Conservation (phyloP, 2,888 invertebrate genomes). For the Diploptera punctata region DNA sequence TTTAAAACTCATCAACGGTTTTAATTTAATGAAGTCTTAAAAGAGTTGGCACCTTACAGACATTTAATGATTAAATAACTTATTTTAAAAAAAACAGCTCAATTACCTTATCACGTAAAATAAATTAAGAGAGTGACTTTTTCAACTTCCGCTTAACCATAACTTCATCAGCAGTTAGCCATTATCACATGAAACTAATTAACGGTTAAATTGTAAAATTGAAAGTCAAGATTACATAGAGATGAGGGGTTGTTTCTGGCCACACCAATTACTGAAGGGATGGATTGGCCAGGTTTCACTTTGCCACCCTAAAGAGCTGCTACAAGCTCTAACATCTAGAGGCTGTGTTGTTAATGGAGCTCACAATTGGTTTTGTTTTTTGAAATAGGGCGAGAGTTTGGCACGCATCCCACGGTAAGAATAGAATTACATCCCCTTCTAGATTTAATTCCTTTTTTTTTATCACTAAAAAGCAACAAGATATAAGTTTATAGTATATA, state of each 20-base stretch:
- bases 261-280: constrained; percentile 7
- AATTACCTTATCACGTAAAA: not conserved
- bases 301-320: constrained; percentile 18
- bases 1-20: not conserved
- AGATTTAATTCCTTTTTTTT: no score
- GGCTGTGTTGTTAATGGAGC: no score
- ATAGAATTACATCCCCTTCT: not conserved
- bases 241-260: not conserved
- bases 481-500: no score
- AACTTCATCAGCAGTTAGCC: not conserved
- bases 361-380: no score
- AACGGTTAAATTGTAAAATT: constrained; percentile 16
- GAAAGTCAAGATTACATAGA: constrained; percentile 5
- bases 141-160: constrained; percentile 1
- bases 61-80: not conserved
- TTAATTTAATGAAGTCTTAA: not conserved
- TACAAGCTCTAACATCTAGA: constrained; percentile 28
- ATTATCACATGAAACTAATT: constrained; percentile 12
- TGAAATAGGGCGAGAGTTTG: no score
- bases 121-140: not conserved
- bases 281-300: not conserved
- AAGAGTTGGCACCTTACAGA: constrained; percentile 1
- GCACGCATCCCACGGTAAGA: not conserved
- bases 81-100: not conserved
- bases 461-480: no score